A percentile compares a stretch with the other conserved stretches of the same genome.
phyloP scores from a whole-genome alignment of 2,888 invertebrate species.

The Diarsia dahlii region DNA sequence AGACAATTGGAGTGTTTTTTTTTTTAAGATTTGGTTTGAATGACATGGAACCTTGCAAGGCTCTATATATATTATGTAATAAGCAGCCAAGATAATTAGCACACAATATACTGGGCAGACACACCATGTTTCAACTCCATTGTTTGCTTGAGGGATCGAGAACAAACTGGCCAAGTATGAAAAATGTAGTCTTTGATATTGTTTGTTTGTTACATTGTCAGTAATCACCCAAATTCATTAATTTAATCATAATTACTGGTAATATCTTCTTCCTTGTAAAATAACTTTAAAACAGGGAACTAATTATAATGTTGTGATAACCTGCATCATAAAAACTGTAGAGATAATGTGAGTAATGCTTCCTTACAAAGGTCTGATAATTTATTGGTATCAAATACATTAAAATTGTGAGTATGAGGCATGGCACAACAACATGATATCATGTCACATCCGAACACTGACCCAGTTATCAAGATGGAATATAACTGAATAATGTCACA shows the following conservation, averaged over 20 bases:
- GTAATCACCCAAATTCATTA: not conserved
- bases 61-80: no score
- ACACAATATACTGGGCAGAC: constrained; percentile 63
- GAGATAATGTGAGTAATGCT: constrained; percentile 22
- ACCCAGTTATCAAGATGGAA: constrained; percentile 45
- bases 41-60: constrained; percentile 26
- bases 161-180: constrained; percentile 14
- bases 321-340: not conserved
- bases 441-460: constrained; percentile 38
- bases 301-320: constrained; percentile 11
- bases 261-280: not conserved
- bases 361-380: constrained; percentile 12
- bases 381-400: constrained; percentile 27
- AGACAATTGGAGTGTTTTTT: constrained; percentile 16
- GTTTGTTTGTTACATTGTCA: not conserved
- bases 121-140: constrained; percentile 56
- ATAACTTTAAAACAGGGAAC: not conserved
- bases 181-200: not conserved
- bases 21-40: constrained; percentile 7
- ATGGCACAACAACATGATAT: constrained; percentile 29
- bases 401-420: constrained; percentile 20
- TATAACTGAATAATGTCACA: constrained; percentile 46
- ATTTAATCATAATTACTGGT: not conserved
- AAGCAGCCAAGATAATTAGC: constrained; percentile 56
- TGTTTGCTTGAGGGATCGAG: constrained; percentile 56